phyloP scores from a whole-genome alignment of 2,888 invertebrate genomes.

The Isotomurus palustris region DNA sequence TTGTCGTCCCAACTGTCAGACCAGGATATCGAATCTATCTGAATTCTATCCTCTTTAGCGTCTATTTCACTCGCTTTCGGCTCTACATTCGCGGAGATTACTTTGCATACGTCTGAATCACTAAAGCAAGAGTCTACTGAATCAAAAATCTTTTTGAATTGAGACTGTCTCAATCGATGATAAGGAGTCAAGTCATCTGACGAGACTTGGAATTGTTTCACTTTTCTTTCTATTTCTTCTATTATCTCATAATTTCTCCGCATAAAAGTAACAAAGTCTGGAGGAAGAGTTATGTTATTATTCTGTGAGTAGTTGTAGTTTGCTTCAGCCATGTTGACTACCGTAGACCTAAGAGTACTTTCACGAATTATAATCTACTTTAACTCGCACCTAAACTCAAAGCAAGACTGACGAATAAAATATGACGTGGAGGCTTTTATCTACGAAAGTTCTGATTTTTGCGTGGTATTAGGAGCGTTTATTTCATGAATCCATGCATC shows the following conservation, averaged over 20 bases:
- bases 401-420: too few species aligned
- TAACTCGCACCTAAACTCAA: too few species aligned
- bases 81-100: constrained; percentile 37
- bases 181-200: constrained; percentile 14
- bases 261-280: constrained; percentile 39
- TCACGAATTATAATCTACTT: too few species aligned
- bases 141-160: constrained; percentile 20
- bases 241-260: constrained; percentile 42
- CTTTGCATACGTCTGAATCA: constrained; percentile 32
- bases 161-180: constrained; percentile 13
- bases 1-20: neutral
- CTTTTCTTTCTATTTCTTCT: constrained; percentile 36
- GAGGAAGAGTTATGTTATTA: constrained; percentile 22
- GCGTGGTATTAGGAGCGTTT: too few species aligned
- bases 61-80: constrained; percentile 31
- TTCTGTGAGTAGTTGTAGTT: too few species aligned
- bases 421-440: too few species aligned
- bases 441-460: too few species aligned
- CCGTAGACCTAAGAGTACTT: too few species aligned
- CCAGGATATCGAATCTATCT: constrained; percentile 15
- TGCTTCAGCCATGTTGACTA: too few species aligned
- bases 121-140: constrained; percentile 41
- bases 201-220: constrained; percentile 35
- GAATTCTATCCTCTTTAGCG: constrained; percentile 15
- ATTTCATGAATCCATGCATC: too few species aligned